Evolutionary conservation across 2,113 vertebrate genomes (phyloP).

Genomic region (Brevimyrus niger): DNA sequence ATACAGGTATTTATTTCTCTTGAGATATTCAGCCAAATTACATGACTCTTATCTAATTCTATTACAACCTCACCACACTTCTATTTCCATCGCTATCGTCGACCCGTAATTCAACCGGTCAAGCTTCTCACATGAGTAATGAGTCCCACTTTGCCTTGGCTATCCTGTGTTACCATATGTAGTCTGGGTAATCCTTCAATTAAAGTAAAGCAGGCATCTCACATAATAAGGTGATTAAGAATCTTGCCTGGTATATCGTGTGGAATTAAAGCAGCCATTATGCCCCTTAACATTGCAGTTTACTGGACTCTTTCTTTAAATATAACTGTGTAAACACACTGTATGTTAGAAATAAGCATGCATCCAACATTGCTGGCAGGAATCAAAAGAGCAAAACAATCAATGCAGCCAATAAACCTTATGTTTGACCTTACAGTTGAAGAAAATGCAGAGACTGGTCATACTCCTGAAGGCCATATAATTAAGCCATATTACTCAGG

Average conservation of each 20-base stretch:
- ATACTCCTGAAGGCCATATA: background rate
- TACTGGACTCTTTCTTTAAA: background rate
- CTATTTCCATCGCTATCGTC: background rate
- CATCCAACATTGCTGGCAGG: background rate
- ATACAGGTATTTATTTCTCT: background rate
- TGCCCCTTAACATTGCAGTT: background rate
- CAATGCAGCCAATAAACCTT: background rate
- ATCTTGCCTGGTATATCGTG: background rate
- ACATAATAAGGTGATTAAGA: background rate
- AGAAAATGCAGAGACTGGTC: background rate
- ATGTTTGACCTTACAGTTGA: background rate
- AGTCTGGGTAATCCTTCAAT: background rate
- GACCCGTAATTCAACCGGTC: background rate
- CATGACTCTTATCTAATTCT: background rate
- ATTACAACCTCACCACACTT: background rate
- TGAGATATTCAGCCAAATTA: background rate
- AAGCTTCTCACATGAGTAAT: background rate
- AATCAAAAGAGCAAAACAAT: background rate
- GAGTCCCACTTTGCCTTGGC: background rate
- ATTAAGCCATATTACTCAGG: background rate
- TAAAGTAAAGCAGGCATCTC: background rate
- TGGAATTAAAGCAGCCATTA: background rate
- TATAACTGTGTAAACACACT: background rate
- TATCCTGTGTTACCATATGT: background rate
- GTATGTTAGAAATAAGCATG: background rate